phyloP scores from a whole-genome alignment of 2,797 vertebrate species.

The Galaxias olidus region DNA sequence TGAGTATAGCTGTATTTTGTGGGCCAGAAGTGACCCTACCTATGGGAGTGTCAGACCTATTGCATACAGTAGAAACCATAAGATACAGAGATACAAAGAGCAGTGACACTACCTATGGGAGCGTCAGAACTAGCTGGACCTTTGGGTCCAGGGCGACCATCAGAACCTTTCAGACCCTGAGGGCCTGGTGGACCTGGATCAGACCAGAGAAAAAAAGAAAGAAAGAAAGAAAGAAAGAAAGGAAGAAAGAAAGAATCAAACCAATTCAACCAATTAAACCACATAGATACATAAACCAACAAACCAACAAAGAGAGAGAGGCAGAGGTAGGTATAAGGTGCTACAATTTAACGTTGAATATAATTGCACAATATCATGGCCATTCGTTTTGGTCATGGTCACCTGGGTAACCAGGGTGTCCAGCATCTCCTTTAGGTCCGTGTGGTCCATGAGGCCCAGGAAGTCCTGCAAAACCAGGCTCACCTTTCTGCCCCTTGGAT shows the following conservation, averaged over 20 bases:
- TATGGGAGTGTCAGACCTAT: no score
- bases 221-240: background rate
- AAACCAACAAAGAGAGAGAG: no score
- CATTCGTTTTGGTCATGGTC: background rate
- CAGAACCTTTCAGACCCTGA: constrained; percentile 78
- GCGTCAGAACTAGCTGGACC: constrained; percentile 67
- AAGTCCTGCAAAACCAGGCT: constrained; percentile 46
- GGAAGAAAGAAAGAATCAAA: background rate
- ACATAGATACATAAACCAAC: background rate
- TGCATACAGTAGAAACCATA: no score
- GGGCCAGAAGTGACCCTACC: no score
- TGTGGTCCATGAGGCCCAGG: constrained; percentile 38
- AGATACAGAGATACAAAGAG: no score
- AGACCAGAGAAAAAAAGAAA: constrained; percentile 3
- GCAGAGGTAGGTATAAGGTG: no score
- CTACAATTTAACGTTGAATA: no score
- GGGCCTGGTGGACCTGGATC: constrained; percentile 77
- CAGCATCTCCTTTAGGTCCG: constrained; percentile 58
- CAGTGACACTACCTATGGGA: constrained; percentile 64
- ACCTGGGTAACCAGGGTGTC: constrained; percentile 58
- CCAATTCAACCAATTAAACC: background rate
- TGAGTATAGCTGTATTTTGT: no score
- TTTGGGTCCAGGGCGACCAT: constrained; percentile 63
- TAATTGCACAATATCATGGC: background rate
- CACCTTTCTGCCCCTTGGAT: constrained; percentile 63